Conservation (phyloP, 2,797 vertebrate genomes). For the Poecilia picta region DNA sequence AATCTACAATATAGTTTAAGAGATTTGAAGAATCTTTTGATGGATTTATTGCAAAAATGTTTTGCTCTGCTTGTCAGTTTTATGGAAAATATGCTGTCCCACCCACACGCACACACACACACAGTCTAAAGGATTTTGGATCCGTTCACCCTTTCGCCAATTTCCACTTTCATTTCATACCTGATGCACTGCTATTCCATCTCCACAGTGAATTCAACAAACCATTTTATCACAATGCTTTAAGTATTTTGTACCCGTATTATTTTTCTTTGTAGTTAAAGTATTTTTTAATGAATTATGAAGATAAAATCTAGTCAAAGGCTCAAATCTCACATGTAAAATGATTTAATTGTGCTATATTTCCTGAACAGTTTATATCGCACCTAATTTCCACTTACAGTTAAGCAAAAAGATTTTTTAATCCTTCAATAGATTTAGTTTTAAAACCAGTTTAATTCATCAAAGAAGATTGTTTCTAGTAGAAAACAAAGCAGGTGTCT, state of each 20-base stretch:
- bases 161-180: background rate
- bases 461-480: background rate
- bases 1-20: background rate
- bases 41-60: background rate
- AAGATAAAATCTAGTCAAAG: background rate
- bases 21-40: background rate
- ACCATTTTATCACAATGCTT: background rate
- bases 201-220: background rate
- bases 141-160: background rate
- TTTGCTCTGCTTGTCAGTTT: background rate
- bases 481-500: background rate
- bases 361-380: background rate
- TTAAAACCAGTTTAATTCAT: background rate
- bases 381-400: background rate
- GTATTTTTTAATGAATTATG: background rate
- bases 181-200: background rate
- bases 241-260: background rate
- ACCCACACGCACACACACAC: background rate
- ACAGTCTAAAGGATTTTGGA: background rate
- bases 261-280: background rate
- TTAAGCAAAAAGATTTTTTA: background rate
- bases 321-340: background rate
- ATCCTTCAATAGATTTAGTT: background rate
- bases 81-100: background rate
- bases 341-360: background rate